Percentiles rank a stretch among this genome's conserved stretches.
These are phyloP conservation scores for Hoplias malabaricus DNA, from an alignment of 2,113 vertebrate species.

Conservation along the genomic window DNA sequence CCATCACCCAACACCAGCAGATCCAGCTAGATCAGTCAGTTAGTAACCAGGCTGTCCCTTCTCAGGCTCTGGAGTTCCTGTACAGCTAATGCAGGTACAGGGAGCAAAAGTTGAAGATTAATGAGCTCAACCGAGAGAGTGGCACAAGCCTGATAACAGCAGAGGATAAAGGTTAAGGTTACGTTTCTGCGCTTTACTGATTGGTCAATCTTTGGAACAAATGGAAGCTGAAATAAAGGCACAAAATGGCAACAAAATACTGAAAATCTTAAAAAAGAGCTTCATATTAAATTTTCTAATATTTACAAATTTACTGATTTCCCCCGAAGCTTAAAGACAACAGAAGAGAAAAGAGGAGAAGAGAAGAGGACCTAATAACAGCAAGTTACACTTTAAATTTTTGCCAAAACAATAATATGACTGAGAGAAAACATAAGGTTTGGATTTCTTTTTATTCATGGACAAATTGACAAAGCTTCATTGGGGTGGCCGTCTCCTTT, in stretches of 20 bases:
- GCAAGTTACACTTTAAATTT: too few species aligned
- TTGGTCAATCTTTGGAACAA: not conserved
- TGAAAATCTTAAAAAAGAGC: too few species aligned
- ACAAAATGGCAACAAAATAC: too few species aligned
- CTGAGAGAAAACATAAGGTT: not conserved
- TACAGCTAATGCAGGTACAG: conserved; percentile 7
- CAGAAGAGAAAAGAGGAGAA: not conserved
- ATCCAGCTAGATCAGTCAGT: conserved; percentile 14
- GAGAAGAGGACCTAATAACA: not conserved
- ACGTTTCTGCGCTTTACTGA: not conserved
- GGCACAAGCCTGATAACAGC: conserved; percentile 21
- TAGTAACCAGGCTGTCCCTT: conserved; percentile 10
- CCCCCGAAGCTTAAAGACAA: too few species aligned
- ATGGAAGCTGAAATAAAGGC: not conserved
- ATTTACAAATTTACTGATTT: too few species aligned
- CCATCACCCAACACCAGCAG: not conserved
- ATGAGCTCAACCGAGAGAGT: conserved; percentile 9
- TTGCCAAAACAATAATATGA: not conserved
- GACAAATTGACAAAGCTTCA: not conserved
- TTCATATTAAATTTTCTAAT: too few species aligned
- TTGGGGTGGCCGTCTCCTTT: not conserved
- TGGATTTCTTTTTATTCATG: not conserved
- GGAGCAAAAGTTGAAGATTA: conserved; percentile 30
- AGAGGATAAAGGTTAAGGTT: not conserved
- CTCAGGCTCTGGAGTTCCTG: not conserved